Evolutionary conservation across 2,113 vertebrate species (phyloP).

Genomic region (Rhinolophus ferrumequinum): DNA sequence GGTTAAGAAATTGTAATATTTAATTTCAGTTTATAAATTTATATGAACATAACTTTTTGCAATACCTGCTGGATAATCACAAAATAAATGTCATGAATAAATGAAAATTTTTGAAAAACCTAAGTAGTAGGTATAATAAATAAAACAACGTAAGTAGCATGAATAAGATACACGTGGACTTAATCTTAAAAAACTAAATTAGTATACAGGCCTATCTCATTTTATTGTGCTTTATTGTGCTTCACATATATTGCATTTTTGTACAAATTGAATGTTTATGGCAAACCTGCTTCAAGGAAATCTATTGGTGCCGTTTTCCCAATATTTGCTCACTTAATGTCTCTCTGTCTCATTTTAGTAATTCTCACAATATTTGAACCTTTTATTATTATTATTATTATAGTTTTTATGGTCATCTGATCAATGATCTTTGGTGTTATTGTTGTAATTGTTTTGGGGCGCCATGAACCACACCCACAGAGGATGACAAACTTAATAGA

Average conservation of each 20-base stretch:
- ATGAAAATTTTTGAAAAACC: not conserved
- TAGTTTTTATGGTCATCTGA: not conserved
- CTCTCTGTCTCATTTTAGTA: not conserved
- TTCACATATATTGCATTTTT: not conserved
- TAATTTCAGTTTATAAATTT: constrained; percentile 1
- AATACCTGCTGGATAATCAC: not conserved
- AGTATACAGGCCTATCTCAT: not conserved
- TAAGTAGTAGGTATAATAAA: not conserved
- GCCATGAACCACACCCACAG: not conserved
- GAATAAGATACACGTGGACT: not conserved
- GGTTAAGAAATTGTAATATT: not conserved
- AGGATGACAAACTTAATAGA: not conserved
- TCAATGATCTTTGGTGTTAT: not conserved
- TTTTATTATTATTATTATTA: not conserved
- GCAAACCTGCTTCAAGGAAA: not conserved
- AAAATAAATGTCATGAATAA: not conserved
- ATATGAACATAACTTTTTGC: not conserved
- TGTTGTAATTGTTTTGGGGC: not conserved
- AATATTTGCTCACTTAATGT: not conserved
- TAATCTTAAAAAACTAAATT: constrained; percentile 1
- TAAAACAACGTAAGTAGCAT: not conserved
- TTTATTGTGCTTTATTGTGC: not conserved
- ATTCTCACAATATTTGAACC: not conserved
- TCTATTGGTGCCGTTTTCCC: not conserved
- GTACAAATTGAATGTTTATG: not conserved